These are phyloP conservation scores for Bos taurus DNA, from an alignment of 2,113 vertebrate genomes.

Conservation along the genomic window ARS-UCD2.0 NC_037356.1:16968001-16968500, in stretches of 20 bases:
- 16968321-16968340: background rate
- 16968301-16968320: background rate
- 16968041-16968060: background rate
- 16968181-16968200: background rate
- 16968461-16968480: background rate
- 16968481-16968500: background rate
- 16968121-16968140: background rate
- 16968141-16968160: background rate
- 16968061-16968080: background rate
- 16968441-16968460: fast-evolving
- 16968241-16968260: background rate
- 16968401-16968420: background rate
- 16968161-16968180: background rate
- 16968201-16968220: background rate
- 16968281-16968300: background rate
- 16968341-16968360: background rate
- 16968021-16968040: background rate
- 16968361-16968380: background rate
- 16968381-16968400: background rate
- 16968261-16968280: background rate
- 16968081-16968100: background rate
- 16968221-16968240: background rate
- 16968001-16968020: background rate
- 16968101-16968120: background rate
- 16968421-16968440: background rate